phyloP scores from a whole-genome alignment of 2,888 invertebrate species.

The Cynaeus angustus region DNA sequence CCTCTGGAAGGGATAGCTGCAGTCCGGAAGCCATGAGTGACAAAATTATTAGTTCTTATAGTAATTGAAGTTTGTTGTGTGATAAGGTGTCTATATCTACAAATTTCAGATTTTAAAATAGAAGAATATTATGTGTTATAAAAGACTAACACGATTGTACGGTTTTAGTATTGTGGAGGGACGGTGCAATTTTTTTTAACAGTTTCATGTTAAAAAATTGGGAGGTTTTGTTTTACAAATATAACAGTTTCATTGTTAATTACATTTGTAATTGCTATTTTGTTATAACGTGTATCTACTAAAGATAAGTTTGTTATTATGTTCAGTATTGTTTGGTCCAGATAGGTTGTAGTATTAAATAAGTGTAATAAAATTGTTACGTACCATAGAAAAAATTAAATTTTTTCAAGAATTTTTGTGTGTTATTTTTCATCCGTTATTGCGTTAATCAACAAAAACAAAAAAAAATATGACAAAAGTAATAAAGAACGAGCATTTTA shows the following conservation, averaged over 20 bases:
- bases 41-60: constrained; percentile 52
- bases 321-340: constrained; percentile 22
- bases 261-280: constrained; percentile 32
- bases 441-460: no score
- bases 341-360: constrained; percentile 34
- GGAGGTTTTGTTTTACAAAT: constrained; percentile 22
- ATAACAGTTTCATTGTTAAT: constrained; percentile 23
- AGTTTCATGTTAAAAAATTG: constrained; percentile 16
- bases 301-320: constrained; percentile 31
- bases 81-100: constrained; percentile 36
- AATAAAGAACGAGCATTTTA: no score
- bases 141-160: constrained; percentile 13
- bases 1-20: constrained; percentile 64
- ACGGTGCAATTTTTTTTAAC: constrained; percentile 35
- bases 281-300: constrained; percentile 26
- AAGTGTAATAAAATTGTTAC: constrained; percentile 41
- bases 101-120: constrained; percentile 33
- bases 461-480: no score
- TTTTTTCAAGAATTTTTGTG: constrained; percentile 31
- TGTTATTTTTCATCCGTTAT: constrained; percentile 11
- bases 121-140: constrained; percentile 26
- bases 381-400: constrained; percentile 38
- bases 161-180: constrained; percentile 31
- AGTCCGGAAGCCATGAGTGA: constrained; percentile 65
- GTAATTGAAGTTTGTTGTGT: constrained; percentile 42